These are phyloP conservation scores for Butorides virescens DNA, from an alignment of 2,113 vertebrate genomes.

Conservation along the genomic window DNA sequence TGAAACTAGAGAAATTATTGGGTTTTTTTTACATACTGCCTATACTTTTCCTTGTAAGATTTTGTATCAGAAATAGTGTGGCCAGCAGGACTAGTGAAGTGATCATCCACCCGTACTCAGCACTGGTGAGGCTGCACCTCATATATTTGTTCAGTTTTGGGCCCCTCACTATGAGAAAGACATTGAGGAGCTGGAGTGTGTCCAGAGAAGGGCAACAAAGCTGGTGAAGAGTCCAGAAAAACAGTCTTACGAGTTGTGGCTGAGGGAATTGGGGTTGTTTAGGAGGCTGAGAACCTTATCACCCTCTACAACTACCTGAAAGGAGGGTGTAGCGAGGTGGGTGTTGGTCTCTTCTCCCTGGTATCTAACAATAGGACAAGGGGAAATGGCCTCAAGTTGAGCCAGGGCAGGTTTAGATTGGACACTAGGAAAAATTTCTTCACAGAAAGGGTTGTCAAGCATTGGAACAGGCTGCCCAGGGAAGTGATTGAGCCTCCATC, in stretches of 20 bases:
- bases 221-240: background rate
- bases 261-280: background rate
- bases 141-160: background rate
- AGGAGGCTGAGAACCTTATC: background rate
- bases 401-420: background rate
- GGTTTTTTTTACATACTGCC: background rate
- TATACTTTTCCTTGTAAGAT: background rate
- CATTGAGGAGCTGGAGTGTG: background rate
- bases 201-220: background rate
- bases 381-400: background rate
- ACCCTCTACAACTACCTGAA: background rate
- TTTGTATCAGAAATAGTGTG: background rate
- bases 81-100: background rate
- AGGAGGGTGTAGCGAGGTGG: background rate
- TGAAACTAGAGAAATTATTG: background rate
- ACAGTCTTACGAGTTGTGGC: background rate
- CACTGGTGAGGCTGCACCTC: background rate
- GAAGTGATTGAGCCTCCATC: background rate
- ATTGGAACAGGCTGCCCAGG: background rate
- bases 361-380: background rate
- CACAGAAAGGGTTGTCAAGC: background rate
- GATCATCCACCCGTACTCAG: rapidly evolving
- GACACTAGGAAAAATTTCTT: background rate
- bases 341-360: background rate
- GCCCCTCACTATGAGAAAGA: background rate